Evolutionary conservation across 1,140 invertebrate species (phyloP), one percentile per base, ranked within the genome.

Genomic region (Leguminivora glycinivorella): DNA sequence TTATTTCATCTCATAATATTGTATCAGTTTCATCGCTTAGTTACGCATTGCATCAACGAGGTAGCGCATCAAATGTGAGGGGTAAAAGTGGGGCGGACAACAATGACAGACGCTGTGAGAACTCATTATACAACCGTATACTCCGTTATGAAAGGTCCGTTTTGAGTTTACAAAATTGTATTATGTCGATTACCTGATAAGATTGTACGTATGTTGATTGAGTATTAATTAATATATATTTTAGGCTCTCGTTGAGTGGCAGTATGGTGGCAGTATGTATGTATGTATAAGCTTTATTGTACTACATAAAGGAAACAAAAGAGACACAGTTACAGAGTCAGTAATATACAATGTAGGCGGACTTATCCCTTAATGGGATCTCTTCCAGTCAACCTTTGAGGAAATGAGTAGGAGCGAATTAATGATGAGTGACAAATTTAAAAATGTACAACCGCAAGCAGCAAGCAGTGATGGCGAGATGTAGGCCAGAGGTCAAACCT

Each of bases 41-140:
- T 17, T 47, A 47, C 43, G 43, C 43, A 47, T 17, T 47, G 43
- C 34, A 38, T 38, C 43, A 47, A 47, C 43, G n/a, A 17, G 43
- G 43, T 47, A 7, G 43, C 43, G 43, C 43, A 47, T 47, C 43
- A 47, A 60, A 60, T 60, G 5, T 60, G 56, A 60, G 26, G 22
- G 22, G 56, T 60, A 60, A 60, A 60, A 60, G 25, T 60, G 24
- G 56, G 56, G 14, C 56, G 56, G 10, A 2, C 34, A 26, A 26
- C 24, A 24, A 17, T 47, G 56, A 60, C 26, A 60, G 25, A 26
- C 12, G 12, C 7, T 1, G 56, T 60, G 56, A 60, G 56, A 60
- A 60, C 12, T 25, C 56, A 26, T 60, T 60, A 60, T 60, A n/a
- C 56, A 60, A 60, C 56, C 14, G 56, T 60, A 26, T n/a, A 60